phyloP scores from a whole-genome alignment of 2,888 invertebrate species.

The Drosophila demipolita region DNA sequence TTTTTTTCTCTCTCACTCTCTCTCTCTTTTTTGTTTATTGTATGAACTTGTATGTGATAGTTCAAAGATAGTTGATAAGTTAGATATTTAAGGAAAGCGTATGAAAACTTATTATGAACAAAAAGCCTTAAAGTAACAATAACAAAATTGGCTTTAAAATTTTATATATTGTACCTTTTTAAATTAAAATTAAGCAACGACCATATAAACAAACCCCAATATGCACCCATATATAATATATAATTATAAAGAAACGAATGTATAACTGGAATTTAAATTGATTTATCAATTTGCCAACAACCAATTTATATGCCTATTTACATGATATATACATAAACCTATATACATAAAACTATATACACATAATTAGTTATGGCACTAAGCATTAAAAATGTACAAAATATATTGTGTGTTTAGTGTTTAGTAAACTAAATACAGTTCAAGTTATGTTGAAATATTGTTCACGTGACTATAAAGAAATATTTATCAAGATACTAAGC shows the following conservation, averaged over 20 bases:
- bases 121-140: slow-evolving; percentile 18
- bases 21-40: slow-evolving; percentile 40
- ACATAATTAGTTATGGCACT: background rate
- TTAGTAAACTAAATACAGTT: slow-evolving; percentile 7
- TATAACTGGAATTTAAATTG: slow-evolving; percentile 32
- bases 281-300: slow-evolving; percentile 26
- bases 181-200: slow-evolving; percentile 16
- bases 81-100: slow-evolving; percentile 33
- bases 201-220: slow-evolving; percentile 6
- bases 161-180: slow-evolving; percentile 15
- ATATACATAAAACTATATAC: slow-evolving; percentile 17
- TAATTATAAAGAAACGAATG: background rate
- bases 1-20: slow-evolving; percentile 20
- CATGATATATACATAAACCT: background rate
- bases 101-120: slow-evolving; percentile 17
- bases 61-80: slow-evolving; percentile 78
- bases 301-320: slow-evolving; percentile 26
- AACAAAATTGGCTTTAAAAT: slow-evolving; percentile 42
- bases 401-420: background rate
- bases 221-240: background rate
- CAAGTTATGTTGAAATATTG: slow-evolving; percentile 1
- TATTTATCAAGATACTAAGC: background rate
- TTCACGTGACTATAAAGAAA: background rate
- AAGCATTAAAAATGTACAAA: background rate
- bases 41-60: slow-evolving; percentile 82